Evolutionary conservation across 2,113 vertebrate species (phyloP).

Genomic region (Todiramphus chloris): DNA sequence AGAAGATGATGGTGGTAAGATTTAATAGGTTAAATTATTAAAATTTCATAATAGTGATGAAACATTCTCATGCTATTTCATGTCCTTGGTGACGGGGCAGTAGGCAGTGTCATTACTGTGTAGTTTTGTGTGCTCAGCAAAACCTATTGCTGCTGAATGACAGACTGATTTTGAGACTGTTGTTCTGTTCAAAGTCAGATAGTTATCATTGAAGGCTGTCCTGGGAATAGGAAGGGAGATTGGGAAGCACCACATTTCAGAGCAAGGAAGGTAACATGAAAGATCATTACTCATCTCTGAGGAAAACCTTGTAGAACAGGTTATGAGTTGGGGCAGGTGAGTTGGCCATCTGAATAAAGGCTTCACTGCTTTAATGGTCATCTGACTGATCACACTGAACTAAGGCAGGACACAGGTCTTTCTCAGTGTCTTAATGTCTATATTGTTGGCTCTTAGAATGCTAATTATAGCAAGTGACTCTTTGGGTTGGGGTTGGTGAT

Average conservation of each 20-base stretch:
- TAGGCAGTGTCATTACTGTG: not conserved
- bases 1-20: not conserved
- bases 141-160: not conserved
- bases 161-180: not conserved
- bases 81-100: not conserved
- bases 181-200: not conserved
- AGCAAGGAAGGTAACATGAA: not conserved
- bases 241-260: not conserved
- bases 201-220: not conserved
- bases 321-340: not conserved
- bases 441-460: not conserved
- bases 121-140: not conserved
- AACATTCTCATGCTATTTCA: not conserved
- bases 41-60: not conserved
- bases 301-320: not conserved
- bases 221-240: not conserved
- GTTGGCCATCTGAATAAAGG: not conserved
- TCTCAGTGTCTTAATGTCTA: not conserved
- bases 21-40: not conserved
- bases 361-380: not conserved
- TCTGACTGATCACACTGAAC: not conserved
- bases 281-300: not conserved
- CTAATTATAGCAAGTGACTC: slow-evolving; percentile 51
- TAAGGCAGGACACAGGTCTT: not conserved
- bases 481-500: not conserved